Evolutionary conservation across 2,888 invertebrate species (phyloP).

Genomic region (Autographa gamma): DNA sequence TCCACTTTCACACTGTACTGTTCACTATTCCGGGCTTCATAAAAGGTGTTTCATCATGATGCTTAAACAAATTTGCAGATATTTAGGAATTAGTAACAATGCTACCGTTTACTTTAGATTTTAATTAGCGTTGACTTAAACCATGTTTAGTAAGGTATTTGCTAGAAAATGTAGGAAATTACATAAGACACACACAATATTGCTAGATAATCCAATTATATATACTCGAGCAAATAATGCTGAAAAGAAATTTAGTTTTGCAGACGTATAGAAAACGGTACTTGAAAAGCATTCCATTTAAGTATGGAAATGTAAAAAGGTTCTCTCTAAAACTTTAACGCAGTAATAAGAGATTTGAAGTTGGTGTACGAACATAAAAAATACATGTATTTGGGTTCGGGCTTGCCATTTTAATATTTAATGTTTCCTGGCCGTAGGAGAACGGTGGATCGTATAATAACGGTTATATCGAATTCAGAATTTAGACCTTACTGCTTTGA

Average conservation of each 20-base stretch:
- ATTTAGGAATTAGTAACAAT: no score
- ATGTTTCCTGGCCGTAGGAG: slow-evolving; percentile 26
- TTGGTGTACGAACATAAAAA: slow-evolving; percentile 34
- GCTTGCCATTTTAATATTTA: slow-evolving; percentile 41
- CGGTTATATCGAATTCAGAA: neutral
- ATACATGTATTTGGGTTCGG: slow-evolving; percentile 23
- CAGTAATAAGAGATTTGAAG: slow-evolving; percentile 35
- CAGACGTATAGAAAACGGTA: neutral
- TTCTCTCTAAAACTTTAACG: neutral
- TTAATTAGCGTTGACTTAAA: no score
- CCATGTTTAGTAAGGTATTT: no score
- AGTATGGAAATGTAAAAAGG: neutral
- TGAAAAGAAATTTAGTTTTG: neutral
- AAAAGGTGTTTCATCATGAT: no score
- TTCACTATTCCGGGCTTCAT: no score
- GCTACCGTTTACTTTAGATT: no score
- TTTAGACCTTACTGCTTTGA: neutral
- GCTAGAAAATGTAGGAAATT: no score
- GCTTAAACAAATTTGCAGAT: no score
- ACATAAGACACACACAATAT: no score
- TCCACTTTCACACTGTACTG: no score
- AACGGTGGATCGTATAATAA: neutral
- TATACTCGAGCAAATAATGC: no score
- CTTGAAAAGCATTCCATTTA: neutral
- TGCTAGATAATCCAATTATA: no score